A percentile compares a stretch with the other conserved stretches of the same genome.
phyloP scores from a whole-genome alignment of 2,797 vertebrate species.

The Dendrocincla fuliginosa region DNA sequence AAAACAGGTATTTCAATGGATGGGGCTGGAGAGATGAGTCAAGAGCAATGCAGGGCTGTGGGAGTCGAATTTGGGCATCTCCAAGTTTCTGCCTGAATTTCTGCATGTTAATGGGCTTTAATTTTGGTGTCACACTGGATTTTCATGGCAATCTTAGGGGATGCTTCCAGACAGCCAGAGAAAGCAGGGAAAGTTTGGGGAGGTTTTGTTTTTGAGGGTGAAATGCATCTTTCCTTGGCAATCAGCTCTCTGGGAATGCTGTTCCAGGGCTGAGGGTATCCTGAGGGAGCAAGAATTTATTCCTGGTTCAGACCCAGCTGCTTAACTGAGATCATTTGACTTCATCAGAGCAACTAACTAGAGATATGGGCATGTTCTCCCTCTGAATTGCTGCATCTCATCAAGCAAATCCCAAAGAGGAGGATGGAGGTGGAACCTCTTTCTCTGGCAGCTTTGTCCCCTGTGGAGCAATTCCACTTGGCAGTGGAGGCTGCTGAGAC shows the following conservation, averaged over 20 bases:
- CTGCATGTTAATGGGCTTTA: background rate
- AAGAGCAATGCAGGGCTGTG: background rate
- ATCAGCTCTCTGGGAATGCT: accelerated
- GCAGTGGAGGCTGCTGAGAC: background rate
- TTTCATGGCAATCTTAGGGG: background rate
- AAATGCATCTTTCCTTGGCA: background rate
- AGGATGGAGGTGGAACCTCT: background rate
- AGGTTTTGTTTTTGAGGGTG: background rate
- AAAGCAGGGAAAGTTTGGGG: background rate
- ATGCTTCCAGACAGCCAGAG: background rate
- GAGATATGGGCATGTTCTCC: background rate
- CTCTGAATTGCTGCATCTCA: background rate
- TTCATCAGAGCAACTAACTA: background rate
- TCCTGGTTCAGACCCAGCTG: background rate
- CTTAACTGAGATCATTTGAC: background rate
- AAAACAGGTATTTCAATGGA: slow-evolving; percentile 29
- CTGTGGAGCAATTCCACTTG: background rate
- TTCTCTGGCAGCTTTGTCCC: background rate
- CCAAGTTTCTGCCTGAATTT: background rate
- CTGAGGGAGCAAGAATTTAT: background rate
- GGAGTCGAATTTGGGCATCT: background rate
- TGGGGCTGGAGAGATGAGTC: background rate
- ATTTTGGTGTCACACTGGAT: background rate
- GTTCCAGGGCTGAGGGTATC: accelerated
- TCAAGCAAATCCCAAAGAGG: background rate